These are phyloP conservation scores for Drosophila nr. perissopoda DNA, from an alignment of 2,888 invertebrate genomes.

Conservation along the genomic window DNA sequence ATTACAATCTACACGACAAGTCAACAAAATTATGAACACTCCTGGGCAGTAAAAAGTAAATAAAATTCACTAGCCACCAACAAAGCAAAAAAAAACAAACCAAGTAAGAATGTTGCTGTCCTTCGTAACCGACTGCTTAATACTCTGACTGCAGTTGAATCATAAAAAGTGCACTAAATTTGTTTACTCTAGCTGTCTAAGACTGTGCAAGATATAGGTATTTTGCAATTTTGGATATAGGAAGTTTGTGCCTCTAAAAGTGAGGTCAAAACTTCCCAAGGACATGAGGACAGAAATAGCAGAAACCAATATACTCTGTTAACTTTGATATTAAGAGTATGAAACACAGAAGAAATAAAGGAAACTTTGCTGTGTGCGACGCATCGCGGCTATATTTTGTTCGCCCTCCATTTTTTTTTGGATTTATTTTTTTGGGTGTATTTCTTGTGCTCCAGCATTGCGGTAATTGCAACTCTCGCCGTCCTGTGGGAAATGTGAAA, in stretches of 20 bases:
- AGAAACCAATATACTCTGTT: neutral
- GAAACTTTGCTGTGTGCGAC: conserved; percentile 68
- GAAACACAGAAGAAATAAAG: conserved; percentile 12
- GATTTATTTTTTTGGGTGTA: conserved; percentile 49
- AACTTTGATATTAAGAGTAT: neutral
- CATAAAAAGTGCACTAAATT: neutral
- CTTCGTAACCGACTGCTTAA: neutral
- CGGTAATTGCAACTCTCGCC: conserved; percentile 77
- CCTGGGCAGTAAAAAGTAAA: conserved; percentile 77
- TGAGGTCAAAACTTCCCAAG: no score
- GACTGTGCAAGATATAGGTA: no score
- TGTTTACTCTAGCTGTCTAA: no score
- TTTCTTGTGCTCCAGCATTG: conserved; percentile 65
- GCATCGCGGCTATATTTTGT: conserved; percentile 39
- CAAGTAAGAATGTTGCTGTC: neutral
- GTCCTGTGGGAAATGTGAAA: conserved; percentile 82
- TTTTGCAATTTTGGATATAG: no score
- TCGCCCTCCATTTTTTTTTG: conserved; percentile 11
- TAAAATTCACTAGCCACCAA: conserved; percentile 56
- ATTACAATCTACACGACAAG: conserved; percentile 82
- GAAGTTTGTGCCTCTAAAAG: no score
- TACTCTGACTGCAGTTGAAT: neutral
- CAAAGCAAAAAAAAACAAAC: conserved; percentile 10
- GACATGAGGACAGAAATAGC: neutral
- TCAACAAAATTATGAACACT: conserved; percentile 83